Conservation (phyloP, 2,888 invertebrate genomes). For the Spilosoma lubricipeda region DNA sequence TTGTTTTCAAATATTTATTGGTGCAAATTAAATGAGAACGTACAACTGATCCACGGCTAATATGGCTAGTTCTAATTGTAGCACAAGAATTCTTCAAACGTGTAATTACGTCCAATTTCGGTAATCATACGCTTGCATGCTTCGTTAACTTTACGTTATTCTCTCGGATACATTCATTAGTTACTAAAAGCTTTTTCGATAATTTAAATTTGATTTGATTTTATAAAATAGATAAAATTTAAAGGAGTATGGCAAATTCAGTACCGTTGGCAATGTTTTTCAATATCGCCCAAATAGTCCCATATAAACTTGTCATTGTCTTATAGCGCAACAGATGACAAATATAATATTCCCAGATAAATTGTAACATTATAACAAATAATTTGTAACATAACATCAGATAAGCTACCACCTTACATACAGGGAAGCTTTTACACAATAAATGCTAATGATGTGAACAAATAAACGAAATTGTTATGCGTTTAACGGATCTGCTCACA, state of each 20-base stretch:
- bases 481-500: neutral
- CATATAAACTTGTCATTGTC: no score
- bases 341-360: no score
- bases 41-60: neutral
- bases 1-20: no score
- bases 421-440: neutral
- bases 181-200: neutral
- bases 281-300: no score
- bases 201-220: no score
- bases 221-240: no score
- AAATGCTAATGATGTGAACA: no score
- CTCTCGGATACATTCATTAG: neutral
- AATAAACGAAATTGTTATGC: neutral
- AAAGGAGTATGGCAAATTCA: no score
- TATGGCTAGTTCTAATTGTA: neutral
- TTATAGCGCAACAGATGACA: no score
- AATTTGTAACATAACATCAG: no score
- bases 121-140: slow-evolving; percentile 2
- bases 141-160: neutral
- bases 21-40: neutral
- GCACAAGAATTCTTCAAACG: neutral
- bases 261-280: no score
- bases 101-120: neutral
- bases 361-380: no score
- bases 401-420: neutral